Percentiles rank a stretch among this genome's conserved stretches.
phyloP scores from a whole-genome alignment of 2,888 invertebrate species.

The Pristionchus entomophagus region DNA sequence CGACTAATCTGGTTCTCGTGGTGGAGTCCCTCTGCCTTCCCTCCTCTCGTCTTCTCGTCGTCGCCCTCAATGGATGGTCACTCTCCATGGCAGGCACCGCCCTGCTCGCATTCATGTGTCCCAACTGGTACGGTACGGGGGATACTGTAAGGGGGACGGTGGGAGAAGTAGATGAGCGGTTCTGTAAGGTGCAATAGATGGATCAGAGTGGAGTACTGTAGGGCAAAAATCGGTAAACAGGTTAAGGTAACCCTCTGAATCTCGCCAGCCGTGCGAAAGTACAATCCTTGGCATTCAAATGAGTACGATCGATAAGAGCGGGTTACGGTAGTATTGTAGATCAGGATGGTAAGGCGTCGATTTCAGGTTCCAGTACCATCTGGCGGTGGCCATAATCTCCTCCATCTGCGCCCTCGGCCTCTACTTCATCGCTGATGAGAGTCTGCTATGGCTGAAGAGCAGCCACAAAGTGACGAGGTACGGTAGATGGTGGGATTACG shows the following conservation, averaged over 20 bases:
- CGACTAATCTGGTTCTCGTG: constrained; percentile 70
- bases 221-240: no score
- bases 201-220: no score
- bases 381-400: constrained; percentile 5
- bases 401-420: neutral
- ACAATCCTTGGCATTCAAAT: no score
- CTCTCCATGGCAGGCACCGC: constrained; percentile 62
- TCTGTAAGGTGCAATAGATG: no score
- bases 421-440: constrained; percentile 44
- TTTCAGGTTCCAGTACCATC: constrained; percentile 46
- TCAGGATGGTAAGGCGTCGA: neutral
- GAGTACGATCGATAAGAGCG: no score
- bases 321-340: neutral
- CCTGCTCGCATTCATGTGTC: neutral
- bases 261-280: no score
- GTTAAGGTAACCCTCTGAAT: no score
- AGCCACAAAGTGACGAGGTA: neutral
- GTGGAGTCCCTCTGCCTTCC: constrained; percentile 67
- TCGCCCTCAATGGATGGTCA: constrained; percentile 73
- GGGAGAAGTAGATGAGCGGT: no score
- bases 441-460: constrained; percentile 44
- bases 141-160: neutral
- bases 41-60: constrained; percentile 66
- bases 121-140: constrained; percentile 14
- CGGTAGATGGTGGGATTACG: neutral